A percentile compares a stretch with the other conserved stretches of the same genome.
Conservation (phyloP, 1,140 invertebrate species). For the Periplaneta americana region DNA sequence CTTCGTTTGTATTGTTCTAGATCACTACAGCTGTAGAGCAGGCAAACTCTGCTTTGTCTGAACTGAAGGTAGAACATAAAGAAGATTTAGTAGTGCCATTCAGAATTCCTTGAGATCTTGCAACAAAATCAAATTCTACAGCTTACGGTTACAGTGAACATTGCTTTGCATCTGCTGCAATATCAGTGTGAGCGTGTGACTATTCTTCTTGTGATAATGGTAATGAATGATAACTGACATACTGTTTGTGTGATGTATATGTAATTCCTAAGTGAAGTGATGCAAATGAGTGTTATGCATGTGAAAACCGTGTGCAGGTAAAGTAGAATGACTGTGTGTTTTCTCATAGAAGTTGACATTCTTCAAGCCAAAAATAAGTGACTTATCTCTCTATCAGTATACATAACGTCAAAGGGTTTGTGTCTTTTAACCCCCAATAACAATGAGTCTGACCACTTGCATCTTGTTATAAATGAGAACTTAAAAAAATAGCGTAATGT, state of each 20-base stretch:
- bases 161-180: background rate
- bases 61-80: conserved; percentile 72
- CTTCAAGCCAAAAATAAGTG: background rate
- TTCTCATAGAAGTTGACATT: background rate
- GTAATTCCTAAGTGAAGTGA: background rate
- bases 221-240: background rate
- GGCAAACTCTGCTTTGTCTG: conserved; percentile 58
- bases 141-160: background rate
- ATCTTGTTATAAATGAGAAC: background rate
- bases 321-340: background rate
- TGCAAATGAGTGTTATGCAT: background rate
- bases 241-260: background rate
- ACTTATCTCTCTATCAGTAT: background rate
- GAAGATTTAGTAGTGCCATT: conserved; percentile 78
- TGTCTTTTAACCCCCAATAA: background rate
- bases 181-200: background rate
- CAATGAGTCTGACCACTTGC: background rate
- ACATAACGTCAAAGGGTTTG: background rate
- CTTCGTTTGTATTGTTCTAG: too few species aligned
- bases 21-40: conserved; percentile 56
- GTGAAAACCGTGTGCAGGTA: background rate
- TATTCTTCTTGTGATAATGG: background rate
- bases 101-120: conserved; percentile 41
- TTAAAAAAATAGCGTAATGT: background rate
- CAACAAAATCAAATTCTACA: background rate